These are phyloP conservation scores for Marcusenius ussheri DNA, from an alignment of 2,113 vertebrate genomes.

Conservation along the genomic window DNA sequence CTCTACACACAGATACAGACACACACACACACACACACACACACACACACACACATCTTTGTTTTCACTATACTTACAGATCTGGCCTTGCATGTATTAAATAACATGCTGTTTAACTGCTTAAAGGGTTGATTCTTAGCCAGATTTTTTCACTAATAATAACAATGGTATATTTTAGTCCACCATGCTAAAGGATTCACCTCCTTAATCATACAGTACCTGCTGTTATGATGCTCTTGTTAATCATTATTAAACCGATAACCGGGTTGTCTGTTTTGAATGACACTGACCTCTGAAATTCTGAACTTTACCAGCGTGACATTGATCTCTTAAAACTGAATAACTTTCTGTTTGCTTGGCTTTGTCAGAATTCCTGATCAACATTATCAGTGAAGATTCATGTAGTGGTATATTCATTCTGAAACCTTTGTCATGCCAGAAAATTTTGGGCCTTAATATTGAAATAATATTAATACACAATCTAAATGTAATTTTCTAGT, in stretches of 20 bases:
- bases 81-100: neutral
- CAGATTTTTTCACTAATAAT: neutral
- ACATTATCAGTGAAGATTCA: neutral
- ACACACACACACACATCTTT: neutral
- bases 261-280: neutral
- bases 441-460: neutral
- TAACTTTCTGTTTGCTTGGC: neutral
- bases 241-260: neutral
- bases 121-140: neutral
- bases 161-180: neutral
- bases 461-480: neutral
- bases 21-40: no score
- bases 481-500: neutral
- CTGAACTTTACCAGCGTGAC: neutral
- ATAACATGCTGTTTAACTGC: neutral
- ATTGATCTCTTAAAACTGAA: neutral
- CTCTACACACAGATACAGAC: no score
- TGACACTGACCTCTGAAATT: neutral
- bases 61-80: neutral
- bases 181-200: neutral
- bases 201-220: neutral
- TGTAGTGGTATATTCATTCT: neutral
- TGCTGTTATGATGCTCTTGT: neutral
- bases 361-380: neutral
- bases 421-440: neutral